phyloP scores from a whole-genome alignment of 2,113 vertebrate species.

The Anseranas semipalmata region DNA sequence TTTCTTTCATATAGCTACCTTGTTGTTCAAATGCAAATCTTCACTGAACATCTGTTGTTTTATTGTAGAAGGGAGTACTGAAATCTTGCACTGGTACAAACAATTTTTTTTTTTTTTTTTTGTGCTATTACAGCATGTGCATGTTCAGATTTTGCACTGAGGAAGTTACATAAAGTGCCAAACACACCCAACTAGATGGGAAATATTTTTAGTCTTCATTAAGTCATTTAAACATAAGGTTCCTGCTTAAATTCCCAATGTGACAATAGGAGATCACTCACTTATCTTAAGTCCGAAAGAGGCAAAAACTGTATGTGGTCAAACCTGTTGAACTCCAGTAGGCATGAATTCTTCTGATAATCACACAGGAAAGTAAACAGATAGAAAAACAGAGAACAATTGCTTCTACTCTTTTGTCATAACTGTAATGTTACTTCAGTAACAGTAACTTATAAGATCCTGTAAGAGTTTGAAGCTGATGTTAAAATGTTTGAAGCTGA shows the following conservation, averaged over 20 bases:
- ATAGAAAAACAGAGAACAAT: not conserved
- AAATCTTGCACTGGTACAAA: not conserved
- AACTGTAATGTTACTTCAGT: not conserved
- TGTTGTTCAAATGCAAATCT: not conserved
- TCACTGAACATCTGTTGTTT: not conserved
- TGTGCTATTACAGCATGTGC: not conserved
- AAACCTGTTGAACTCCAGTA: not conserved
- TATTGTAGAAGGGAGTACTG: not conserved
- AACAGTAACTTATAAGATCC: not conserved
- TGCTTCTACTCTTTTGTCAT: not conserved
- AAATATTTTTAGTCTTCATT: not conserved
- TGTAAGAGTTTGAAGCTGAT: not conserved
- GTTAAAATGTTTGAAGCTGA: not conserved
- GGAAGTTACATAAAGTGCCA: not conserved
- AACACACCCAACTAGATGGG: not conserved
- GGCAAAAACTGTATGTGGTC: not conserved
- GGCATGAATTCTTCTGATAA: not conserved
- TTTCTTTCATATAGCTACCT: not conserved
- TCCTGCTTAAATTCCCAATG: not conserved
- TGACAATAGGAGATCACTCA: not conserved
- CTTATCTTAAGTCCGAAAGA: not conserved
- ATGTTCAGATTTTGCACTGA: not conserved
- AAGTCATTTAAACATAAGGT: not conserved
- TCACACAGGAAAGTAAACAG: not conserved
- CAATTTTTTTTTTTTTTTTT: not conserved